Evolutionary conservation across 2,797 vertebrate genomes (phyloP).

Genomic region (Limnodromus scolopaceus): DNA sequence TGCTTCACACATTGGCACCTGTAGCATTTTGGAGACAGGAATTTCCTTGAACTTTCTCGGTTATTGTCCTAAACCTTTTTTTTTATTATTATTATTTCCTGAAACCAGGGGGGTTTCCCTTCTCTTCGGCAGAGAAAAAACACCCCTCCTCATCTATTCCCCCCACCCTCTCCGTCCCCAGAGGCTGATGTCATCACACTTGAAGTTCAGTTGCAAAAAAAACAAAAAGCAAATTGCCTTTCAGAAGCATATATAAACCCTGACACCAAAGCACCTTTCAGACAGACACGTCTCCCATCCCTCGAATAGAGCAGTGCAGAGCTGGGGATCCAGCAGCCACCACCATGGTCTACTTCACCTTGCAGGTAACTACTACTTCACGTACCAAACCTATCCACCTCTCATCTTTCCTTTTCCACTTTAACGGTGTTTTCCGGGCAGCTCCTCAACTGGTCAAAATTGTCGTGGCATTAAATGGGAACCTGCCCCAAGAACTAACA

Average conservation of each 20-base stretch:
- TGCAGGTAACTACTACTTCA: conserved; percentile 49
- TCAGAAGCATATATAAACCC: conserved; percentile 65
- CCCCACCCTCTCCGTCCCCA: conserved; percentile 44
- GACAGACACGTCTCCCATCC: conserved; percentile 28
- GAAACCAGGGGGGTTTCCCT: neutral
- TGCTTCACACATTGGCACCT: conserved; percentile 59
- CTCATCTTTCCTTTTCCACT: neutral
- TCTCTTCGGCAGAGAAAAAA: neutral
- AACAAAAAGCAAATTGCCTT: conserved; percentile 61
- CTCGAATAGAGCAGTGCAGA: neutral
- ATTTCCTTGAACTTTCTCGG: conserved; percentile 28
- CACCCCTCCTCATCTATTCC: conserved; percentile 23
- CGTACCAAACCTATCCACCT: neutral
- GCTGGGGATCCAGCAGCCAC: neutral
- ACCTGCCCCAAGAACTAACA: neutral
- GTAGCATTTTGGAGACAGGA: neutral
- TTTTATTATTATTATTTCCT: neutral
- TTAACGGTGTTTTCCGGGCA: rapidly evolving
- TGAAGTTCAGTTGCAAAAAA: conserved; percentile 36
- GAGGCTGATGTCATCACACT: conserved; percentile 66
- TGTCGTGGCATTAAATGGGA: neutral
- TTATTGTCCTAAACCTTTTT: conserved; percentile 6
- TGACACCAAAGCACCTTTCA: conserved; percentile 36
- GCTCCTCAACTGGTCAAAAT: neutral
- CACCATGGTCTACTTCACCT: conserved; percentile 61